Evolutionary conservation across 1,140 invertebrate genomes (phyloP), one percentile per base, ranked within the genome.

Genomic region (Antheraea mylitta): DNA sequence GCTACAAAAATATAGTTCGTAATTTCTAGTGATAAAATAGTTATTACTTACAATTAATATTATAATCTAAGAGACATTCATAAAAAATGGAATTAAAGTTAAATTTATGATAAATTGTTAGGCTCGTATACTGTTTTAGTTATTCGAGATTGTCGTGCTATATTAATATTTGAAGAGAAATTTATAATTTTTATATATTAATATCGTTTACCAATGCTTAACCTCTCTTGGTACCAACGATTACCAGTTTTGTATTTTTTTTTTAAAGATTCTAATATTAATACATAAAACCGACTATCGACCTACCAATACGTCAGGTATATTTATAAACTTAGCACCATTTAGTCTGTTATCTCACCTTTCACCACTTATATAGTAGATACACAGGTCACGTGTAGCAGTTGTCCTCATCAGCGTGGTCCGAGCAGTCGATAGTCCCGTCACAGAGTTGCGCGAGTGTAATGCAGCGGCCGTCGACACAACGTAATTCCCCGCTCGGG

Each of bases 381-480:
- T 53, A 18, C n/a, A 36, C 65, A 42, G 66, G 45, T 86, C 80
- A 93, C 76, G 89, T 86, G 74, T 83, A 92, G 74, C 94, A 95
- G 80, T 94, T 94, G 61, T 94, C 90, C 74, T 95, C 94, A 74
- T 95, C 94, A 7, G 94, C 94, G 42, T 94, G 93, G 85, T 95
- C 94, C 3, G 92, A 87, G 77, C 94, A 95, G 85, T 95, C 94
- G 18, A 93, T 89, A 74, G 91, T 92, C 69, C 94, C 94, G 77
- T 95, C 94, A 69, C 94, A 95, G 13, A 95, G 91, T 75, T 95
- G 94, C 11, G 92, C 84, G 13, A 95, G 85, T 0, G 93, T 94
- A 64, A 95, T 95, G 78, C 94, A 95, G 60, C 94, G 86, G 8
- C 94, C 94, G 73, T 94, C 94, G 1, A 95, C 93, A 73, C 94